These are phyloP conservation scores for Mesorhabditis belari DNA, from an alignment of 2,888 invertebrate genomes.

Conservation along the genomic window DNA sequence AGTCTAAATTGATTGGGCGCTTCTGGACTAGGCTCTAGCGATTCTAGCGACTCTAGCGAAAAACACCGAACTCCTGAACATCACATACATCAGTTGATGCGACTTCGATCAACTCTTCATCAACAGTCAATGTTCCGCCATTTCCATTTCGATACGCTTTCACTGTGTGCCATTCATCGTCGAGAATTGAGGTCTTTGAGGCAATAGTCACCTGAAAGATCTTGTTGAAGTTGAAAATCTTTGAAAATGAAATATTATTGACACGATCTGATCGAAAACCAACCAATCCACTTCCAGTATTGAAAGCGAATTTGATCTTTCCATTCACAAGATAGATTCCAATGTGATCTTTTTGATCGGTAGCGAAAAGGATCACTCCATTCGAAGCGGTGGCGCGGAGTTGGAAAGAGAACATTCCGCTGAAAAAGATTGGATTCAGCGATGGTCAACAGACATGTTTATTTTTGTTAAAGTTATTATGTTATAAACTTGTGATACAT, in stretches of 20 bases:
- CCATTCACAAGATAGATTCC: conserved; percentile 81
- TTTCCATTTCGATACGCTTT: conserved; percentile 40
- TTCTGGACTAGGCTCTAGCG: no score
- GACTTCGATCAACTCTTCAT: conserved; percentile 47
- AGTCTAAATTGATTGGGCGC: no score
- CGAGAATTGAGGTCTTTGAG: conserved; percentile 33
- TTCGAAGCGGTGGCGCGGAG: conserved; percentile 72
- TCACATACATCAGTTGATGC: not conserved
- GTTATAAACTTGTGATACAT: no score
- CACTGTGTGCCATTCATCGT: conserved; percentile 50
- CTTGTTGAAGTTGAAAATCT: no score
- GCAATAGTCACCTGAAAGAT: conserved; percentile 18
- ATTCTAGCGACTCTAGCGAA: not conserved
- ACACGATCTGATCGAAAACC: conserved; percentile 1
- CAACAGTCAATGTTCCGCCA: conserved; percentile 51
- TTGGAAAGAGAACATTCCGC: conserved; percentile 67
- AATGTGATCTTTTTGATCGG: conserved; percentile 67
- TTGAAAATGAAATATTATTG: no score
- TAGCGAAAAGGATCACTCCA: conserved; percentile 77
- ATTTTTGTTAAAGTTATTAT: not conserved
- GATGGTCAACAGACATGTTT: not conserved
- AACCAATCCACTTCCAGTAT: conserved; percentile 67
- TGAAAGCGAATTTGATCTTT: conserved; percentile 73
- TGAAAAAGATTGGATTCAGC: conserved; percentile 8
- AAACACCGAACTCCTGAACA: not conserved